Conservation (phyloP, 2,113 vertebrate species). For the Pygoscelis antarcticus region DNA sequence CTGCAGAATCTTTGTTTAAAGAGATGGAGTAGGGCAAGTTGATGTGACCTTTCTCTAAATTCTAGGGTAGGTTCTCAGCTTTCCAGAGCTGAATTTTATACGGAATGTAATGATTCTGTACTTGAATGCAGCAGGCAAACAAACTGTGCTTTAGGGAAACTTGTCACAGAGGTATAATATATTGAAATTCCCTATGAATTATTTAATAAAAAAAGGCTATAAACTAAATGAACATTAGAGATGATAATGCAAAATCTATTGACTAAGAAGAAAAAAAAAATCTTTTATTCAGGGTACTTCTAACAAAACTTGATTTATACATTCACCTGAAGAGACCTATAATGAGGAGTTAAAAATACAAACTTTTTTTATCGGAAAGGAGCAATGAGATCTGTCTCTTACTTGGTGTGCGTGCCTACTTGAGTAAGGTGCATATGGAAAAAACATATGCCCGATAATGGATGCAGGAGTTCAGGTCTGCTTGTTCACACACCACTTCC, state of each 20-base stretch:
- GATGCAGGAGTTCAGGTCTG: background rate
- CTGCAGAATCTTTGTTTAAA: background rate
- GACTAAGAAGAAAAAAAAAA: background rate
- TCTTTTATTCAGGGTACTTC: background rate
- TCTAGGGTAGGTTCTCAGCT: background rate
- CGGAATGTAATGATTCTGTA: background rate
- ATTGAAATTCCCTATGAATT: background rate
- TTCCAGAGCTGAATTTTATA: background rate
- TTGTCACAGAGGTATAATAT: background rate
- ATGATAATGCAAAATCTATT: background rate
- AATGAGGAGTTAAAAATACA: background rate
- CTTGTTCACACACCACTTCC: background rate
- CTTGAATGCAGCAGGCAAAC: background rate
- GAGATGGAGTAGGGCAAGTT: background rate
- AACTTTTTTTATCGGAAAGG: background rate
- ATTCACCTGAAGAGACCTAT: background rate
- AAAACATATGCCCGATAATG: background rate
- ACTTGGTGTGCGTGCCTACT: fast-evolving
- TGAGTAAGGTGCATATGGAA: background rate
- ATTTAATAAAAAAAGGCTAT: background rate
- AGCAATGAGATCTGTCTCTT: background rate
- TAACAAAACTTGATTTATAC: background rate
- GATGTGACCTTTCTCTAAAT: background rate
- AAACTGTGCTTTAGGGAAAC: background rate
- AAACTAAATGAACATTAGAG: background rate